Conservation (phyloP, 2,797 vertebrate species). For the Anguilla megastoma region DNA sequence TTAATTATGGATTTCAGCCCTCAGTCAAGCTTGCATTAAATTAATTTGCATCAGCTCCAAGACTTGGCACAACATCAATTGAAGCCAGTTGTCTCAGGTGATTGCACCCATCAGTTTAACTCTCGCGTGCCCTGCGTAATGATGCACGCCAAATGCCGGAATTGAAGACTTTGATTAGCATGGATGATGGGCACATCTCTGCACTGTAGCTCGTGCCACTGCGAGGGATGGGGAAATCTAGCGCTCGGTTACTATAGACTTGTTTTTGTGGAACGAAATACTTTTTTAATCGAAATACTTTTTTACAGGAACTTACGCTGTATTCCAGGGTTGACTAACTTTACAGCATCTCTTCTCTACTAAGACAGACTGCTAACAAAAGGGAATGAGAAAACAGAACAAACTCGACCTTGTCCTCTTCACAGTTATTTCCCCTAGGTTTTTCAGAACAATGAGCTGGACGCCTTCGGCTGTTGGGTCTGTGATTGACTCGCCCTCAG, state of each 20-base stretch:
- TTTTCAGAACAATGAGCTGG: neutral
- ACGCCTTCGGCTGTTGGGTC: too few relatives aligned
- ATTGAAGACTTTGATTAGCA: neutral
- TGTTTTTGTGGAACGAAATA: too few relatives aligned
- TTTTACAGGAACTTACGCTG: too few relatives aligned
- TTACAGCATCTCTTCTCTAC: too few relatives aligned
- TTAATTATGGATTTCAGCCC: neutral
- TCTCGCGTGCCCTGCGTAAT: neutral
- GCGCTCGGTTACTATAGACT: too few relatives aligned
- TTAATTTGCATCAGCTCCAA: neutral
- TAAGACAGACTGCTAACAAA: too few relatives aligned
- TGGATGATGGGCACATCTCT: neutral
- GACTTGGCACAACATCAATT: neutral
- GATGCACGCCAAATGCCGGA: neutral
- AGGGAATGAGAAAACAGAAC: neutral
- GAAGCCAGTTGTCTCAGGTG: neutral
- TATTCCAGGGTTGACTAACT: too few relatives aligned
- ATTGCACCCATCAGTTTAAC: neutral
- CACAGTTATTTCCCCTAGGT: neutral
- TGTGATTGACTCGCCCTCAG: too few relatives aligned
- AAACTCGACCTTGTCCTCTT: neutral
- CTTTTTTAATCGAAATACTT: too few relatives aligned
- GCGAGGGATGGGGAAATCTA: neutral
- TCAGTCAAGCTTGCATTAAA: slow-evolving; percentile 9
- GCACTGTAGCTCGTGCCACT: neutral